Conservation (phyloP, 2,888 invertebrate species). For the Phortica magna region DNA sequence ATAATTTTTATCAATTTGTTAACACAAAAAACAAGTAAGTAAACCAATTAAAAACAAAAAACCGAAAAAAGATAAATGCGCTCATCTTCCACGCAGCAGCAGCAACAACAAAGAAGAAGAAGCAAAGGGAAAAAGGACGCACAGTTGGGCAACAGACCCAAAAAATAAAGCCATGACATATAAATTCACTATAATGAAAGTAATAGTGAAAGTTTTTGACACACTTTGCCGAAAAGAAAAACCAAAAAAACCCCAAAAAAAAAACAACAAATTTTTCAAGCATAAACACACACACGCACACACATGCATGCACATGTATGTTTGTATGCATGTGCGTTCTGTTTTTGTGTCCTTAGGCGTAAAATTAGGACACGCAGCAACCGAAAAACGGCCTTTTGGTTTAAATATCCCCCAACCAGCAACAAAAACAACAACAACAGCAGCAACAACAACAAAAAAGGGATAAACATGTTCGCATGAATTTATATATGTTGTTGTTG, state of each 20-base stretch:
- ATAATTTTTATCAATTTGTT: slow-evolving; percentile 46
- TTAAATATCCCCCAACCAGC: neutral
- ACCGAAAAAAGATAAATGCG: slow-evolving; percentile 21
- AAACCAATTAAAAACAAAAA: slow-evolving; percentile 39
- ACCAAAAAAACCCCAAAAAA: slow-evolving; percentile 1
- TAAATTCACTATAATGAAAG: slow-evolving; percentile 64
- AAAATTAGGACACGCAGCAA: slow-evolving; percentile 31
- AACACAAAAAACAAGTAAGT: slow-evolving; percentile 38
- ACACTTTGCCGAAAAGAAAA: slow-evolving; percentile 56
- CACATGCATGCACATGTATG: slow-evolving; percentile 8
- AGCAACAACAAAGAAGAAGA: neutral
- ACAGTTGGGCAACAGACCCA: slow-evolving; percentile 4
- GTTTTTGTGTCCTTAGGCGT: slow-evolving; percentile 15
- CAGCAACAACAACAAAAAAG: slow-evolving; percentile 7
- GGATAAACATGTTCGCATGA: slow-evolving; percentile 24
- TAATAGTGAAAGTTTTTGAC: slow-evolving; percentile 68
- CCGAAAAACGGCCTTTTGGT: neutral
- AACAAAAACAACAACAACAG: neutral
- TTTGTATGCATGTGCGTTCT: neutral
- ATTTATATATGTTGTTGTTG: slow-evolving; percentile 16
- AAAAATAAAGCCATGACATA: slow-evolving; percentile 42
- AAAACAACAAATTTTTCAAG: slow-evolving; percentile 5
- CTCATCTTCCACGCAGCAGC: neutral
- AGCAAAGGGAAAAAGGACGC: neutral
- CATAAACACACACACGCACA: neutral